phyloP scores from a whole-genome alignment of 64 coral and sea anemone species.

The Montipora cactus region DNA sequence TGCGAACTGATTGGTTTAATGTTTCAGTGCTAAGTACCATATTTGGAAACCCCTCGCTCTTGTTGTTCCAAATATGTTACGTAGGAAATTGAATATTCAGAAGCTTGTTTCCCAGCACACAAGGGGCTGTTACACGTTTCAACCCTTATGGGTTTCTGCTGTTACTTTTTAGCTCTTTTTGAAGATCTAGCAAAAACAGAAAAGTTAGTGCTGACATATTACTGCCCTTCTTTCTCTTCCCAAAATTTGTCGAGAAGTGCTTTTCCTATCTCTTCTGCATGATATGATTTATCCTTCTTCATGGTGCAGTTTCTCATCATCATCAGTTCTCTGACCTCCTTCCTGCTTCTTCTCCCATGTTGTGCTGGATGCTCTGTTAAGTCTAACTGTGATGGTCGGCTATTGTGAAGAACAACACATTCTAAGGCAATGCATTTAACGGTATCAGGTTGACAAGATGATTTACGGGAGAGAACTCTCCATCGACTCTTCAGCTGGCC shows the following conservation, averaged over 20 bases:
- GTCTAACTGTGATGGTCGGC: slow-evolving; percentile 41
- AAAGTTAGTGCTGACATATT: slow-evolving; percentile 36
- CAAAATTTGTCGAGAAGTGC: slow-evolving; percentile 55
- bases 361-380: slow-evolving; percentile 56
- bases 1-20: too few species aligned
- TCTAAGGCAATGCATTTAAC: slow-evolving; percentile 47
- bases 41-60: too few species aligned
- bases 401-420: background rate
- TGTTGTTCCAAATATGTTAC: too few species aligned
- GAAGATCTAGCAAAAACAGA: slow-evolving; percentile 42
- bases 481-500: slow-evolving; percentile 43
- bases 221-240: slow-evolving; percentile 48
- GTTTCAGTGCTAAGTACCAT: too few species aligned
- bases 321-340: slow-evolving; percentile 5
- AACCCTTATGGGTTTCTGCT: background rate
- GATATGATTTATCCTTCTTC: background rate
- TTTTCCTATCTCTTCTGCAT: slow-evolving; percentile 26
- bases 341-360: slow-evolving; percentile 29
- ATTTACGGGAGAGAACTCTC: slow-evolving; percentile 42
- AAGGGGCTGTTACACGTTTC: too few species aligned
- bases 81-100: too few species aligned
- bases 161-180: slow-evolving; percentile 52
- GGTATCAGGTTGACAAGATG: slow-evolving; percentile 36
- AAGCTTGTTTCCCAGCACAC: too few species aligned
- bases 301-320: slow-evolving; percentile 55